These are phyloP conservation scores for Drosophila athabasca DNA, from an alignment of 1,140 invertebrate genomes.

Conservation along the genomic window DNA sequence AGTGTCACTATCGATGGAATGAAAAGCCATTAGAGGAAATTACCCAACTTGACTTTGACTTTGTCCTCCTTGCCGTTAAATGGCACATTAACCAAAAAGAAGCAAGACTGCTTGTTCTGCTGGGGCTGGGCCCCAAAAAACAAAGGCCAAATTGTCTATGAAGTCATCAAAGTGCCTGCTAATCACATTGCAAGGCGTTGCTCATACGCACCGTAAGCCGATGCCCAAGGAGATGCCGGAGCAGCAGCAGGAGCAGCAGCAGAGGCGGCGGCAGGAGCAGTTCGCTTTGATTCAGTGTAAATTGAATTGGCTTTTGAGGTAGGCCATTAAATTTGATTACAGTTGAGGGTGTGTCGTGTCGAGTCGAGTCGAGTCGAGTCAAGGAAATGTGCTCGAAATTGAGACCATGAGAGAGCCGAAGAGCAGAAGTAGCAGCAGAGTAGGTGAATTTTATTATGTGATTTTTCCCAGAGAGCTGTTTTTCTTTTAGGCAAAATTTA, in stretches of 20 bases:
- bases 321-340: conserved; percentile 58
- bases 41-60: conserved; percentile 76
- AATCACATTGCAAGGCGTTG: conserved; percentile 65
- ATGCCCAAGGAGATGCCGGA: conserved; percentile 8
- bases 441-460: conserved; percentile 38
- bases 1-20: conserved; percentile 80
- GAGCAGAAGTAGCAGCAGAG: too few species aligned
- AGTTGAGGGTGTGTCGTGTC: conserved; percentile 38
- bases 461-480: conserved; percentile 11
- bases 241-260: neutral
- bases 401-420: neutral
- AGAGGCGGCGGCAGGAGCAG: neutral
- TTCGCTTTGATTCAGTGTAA: conserved; percentile 61
- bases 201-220: conserved; percentile 55
- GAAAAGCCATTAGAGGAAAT: conserved; percentile 81
- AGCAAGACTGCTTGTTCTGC: neutral
- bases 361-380: neutral
- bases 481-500: conserved; percentile 7
- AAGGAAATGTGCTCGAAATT: conserved; percentile 13
- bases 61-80: conserved; percentile 47
- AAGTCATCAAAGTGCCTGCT: conserved; percentile 75
- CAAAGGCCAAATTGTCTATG: conserved; percentile 53
- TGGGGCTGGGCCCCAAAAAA: conserved; percentile 14
- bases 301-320: conserved; percentile 64
- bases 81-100: conserved; percentile 60